phyloP scores from a whole-genome alignment of 2,113 vertebrate genomes.

The Forbesichthys agassizii region DNA sequence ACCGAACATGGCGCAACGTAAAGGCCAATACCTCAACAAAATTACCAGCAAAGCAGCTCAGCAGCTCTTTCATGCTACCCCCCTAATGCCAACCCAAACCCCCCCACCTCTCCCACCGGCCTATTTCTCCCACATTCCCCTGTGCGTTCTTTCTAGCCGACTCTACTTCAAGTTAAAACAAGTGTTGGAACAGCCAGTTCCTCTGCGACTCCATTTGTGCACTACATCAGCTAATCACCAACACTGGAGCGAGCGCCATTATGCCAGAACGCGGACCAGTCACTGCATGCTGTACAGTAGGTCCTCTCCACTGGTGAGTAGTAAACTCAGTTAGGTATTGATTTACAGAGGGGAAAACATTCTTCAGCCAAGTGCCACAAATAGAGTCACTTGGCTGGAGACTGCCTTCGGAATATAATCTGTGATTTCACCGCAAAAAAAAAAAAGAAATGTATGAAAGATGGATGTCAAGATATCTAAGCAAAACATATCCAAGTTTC shows the following conservation, averaged over 20 bases:
- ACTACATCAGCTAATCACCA: slow-evolving; percentile 29
- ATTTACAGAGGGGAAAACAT: slow-evolving; percentile 36
- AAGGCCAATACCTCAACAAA: slow-evolving; percentile 36
- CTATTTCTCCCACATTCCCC: slow-evolving; percentile 14
- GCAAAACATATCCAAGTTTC: background rate
- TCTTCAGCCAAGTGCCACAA: slow-evolving; percentile 23
- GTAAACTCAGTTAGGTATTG: slow-evolving; percentile 40
- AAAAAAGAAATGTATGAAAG: too few relatives aligned
- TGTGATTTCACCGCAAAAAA: too few relatives aligned
- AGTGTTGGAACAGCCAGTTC: background rate
- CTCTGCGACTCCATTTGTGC: slow-evolving; percentile 32
- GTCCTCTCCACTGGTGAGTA: slow-evolving; percentile 40
- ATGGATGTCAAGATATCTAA: background rate
- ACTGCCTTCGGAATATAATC: background rate
- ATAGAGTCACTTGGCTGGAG: background rate
- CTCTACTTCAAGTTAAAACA: too few relatives aligned
- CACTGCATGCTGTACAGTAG: slow-evolving; percentile 14
- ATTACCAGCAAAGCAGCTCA: slow-evolving; percentile 5
- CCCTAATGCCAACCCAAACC: slow-evolving; percentile 4
- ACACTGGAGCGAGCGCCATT: slow-evolving; percentile 32
- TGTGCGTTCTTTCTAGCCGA: background rate
- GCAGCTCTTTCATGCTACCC: slow-evolving; percentile 19
- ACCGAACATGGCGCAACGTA: slow-evolving; percentile 21
- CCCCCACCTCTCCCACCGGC: background rate
- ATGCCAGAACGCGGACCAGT: slow-evolving; percentile 30